Evolutionary conservation across 2,113 vertebrate species (phyloP).

Genomic region (Struthidea cinerea): DNA sequence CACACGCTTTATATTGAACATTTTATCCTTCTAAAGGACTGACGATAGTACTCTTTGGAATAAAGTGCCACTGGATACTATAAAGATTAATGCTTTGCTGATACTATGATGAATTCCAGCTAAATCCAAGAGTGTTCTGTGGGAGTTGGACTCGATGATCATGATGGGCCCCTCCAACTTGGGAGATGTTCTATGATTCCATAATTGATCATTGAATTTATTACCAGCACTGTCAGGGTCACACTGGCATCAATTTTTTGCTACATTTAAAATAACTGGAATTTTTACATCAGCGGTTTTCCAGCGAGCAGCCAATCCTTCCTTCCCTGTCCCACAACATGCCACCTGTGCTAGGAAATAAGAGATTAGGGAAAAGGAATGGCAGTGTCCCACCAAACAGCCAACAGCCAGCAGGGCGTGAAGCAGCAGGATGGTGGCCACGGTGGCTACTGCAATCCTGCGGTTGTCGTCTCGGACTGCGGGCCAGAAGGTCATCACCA

Average conservation of each 20-base stretch:
- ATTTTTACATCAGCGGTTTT: background rate
- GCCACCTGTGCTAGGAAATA: background rate
- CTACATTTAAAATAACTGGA: background rate
- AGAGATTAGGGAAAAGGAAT: background rate
- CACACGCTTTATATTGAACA: background rate
- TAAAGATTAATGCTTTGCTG: background rate
- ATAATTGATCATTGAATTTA: background rate
- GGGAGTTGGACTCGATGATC: background rate
- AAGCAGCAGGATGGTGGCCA: conserved; percentile 77
- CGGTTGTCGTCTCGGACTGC: conserved; percentile 88
- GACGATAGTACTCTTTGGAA: background rate
- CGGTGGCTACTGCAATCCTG: conserved; percentile 75
- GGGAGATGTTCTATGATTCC: background rate
- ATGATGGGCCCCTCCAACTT: background rate
- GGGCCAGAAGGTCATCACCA: conserved; percentile 94
- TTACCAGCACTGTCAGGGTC: background rate
- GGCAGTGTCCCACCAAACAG: conserved; percentile 81
- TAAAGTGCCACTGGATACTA: background rate
- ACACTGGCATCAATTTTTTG: background rate
- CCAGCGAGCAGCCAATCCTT: background rate
- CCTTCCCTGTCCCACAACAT: background rate
- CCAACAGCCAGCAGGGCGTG: conserved; percentile 88
- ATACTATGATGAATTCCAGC: background rate
- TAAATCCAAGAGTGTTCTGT: background rate
- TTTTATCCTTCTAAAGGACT: background rate